Percentiles rank a stretch among this genome's conserved stretches.
Conservation (phyloP, 2,797 vertebrate genomes). For the Psittacula echo region DNA sequence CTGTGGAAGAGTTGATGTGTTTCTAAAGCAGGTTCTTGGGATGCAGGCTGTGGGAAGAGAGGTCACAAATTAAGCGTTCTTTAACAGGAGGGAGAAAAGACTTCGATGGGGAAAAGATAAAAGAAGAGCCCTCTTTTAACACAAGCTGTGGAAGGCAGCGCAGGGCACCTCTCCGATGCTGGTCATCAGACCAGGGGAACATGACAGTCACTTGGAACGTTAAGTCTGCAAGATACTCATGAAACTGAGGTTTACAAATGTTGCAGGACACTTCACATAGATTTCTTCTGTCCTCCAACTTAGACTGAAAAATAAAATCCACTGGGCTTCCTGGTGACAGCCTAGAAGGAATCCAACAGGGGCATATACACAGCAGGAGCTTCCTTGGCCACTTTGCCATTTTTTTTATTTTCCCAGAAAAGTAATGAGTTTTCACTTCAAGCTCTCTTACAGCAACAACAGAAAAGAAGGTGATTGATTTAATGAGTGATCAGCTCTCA, state of each 20-base stretch:
- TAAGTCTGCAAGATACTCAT: neutral
- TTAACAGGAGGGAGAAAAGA: neutral
- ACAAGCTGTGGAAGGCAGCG: neutral
- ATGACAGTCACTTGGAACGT: neutral
- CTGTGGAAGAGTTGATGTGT: neutral
- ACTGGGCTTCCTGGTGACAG: neutral
- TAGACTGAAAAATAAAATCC: neutral
- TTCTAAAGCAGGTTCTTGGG: constrained; percentile 13
- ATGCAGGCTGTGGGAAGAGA: neutral
- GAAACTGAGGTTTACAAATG: neutral
- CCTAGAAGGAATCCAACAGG: neutral
- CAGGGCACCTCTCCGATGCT: neutral
- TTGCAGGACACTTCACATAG: neutral
- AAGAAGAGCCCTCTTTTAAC: neutral
- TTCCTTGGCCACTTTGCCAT: neutral
- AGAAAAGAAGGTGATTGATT: neutral
- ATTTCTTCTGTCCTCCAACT: neutral
- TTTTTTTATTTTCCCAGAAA: neutral
- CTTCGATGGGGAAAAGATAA: neutral
- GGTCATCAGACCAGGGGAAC: neutral
- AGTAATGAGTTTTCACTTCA: neutral
- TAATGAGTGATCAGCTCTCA: neutral
- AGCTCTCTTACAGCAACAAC: neutral
- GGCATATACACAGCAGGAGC: neutral
- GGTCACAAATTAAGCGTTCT: neutral